Evolutionary conservation across 2,797 vertebrate genomes (phyloP).

Genomic region (Momotus momota): DNA sequence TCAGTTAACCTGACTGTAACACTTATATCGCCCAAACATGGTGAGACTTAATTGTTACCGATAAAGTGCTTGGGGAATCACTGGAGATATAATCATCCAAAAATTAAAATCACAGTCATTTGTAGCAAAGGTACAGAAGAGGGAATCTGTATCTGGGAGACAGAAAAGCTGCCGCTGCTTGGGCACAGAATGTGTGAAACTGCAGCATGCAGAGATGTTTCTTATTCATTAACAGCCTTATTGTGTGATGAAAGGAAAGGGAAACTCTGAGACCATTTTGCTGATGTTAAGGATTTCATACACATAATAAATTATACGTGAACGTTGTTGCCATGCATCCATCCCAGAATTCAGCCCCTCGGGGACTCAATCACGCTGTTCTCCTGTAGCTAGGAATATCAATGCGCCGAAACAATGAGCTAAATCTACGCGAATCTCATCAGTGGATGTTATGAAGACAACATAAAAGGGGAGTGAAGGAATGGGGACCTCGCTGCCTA

Average conservation of each 20-base stretch:
- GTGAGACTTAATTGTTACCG: neutral
- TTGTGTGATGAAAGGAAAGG: constrained; percentile 35
- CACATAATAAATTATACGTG: constrained; percentile 30
- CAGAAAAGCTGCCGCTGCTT: neutral
- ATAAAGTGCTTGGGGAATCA: neutral
- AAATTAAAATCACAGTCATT: neutral
- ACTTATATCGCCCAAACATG: fast-evolving
- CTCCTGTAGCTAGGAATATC: constrained; percentile 29
- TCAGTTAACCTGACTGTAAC: neutral
- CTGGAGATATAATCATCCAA: neutral
- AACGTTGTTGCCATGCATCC: neutral
- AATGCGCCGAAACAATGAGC: constrained; percentile 5
- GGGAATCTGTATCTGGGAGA: neutral
- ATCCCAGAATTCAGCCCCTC: constrained; percentile 14
- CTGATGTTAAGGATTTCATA: constrained; percentile 53
- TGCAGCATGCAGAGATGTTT: neutral
- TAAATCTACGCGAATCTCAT: neutral
- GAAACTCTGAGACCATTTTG: constrained; percentile 47
- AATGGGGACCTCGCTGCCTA: neutral
- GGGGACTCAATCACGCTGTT: neutral
- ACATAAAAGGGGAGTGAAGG: neutral
- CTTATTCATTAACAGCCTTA: constrained; percentile 9
- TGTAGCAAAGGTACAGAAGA: neutral
- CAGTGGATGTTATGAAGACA: neutral
- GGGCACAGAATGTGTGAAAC: constrained; percentile 11